A percentile compares a stretch with the other conserved stretches of the same genome.
phyloP scores from a whole-genome alignment of 2,797 vertebrate genomes.

The Microctenopoma lineatum region DNA sequence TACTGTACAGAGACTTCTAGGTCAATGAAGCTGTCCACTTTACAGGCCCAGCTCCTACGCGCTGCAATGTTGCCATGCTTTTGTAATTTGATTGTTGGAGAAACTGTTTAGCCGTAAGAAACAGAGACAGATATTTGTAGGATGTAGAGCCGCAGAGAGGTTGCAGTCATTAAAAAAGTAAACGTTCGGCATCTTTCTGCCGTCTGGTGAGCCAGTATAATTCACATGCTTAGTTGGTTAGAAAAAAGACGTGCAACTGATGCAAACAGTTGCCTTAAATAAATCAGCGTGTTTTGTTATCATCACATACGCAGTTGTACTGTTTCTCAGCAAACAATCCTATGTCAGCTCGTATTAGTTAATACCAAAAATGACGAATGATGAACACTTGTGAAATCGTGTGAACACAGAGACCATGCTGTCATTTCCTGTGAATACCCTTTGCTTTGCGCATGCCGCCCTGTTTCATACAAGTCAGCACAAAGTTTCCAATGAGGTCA shows the following conservation, averaged over 20 bases:
- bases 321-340: constrained; percentile 33
- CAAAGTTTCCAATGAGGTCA: not conserved
- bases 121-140: constrained; percentile 14
- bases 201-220: not conserved
- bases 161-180: constrained; percentile 1
- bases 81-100: constrained; percentile 7
- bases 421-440: too few species aligned
- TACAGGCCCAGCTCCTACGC: not conserved
- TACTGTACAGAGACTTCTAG: constrained; percentile 27
- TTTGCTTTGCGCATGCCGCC: too few species aligned
- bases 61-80: not conserved
- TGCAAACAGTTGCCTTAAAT: not conserved
- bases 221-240: not conserved
- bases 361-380: too few species aligned
- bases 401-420: not conserved
- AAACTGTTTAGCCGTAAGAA: not conserved
- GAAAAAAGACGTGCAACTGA: not conserved
- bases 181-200: not conserved
- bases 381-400: not conserved
- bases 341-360: constrained; percentile 20
- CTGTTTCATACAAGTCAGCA: not conserved
- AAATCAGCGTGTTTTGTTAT: constrained; percentile 25
- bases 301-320: constrained; percentile 12
- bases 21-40: constrained; percentile 18
- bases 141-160: constrained; percentile 14